A percentile compares a stretch with the other conserved stretches of the same genome.
Conservation (phyloP, 2,113 vertebrate genomes). For the Desmodus rotundus region DNA sequence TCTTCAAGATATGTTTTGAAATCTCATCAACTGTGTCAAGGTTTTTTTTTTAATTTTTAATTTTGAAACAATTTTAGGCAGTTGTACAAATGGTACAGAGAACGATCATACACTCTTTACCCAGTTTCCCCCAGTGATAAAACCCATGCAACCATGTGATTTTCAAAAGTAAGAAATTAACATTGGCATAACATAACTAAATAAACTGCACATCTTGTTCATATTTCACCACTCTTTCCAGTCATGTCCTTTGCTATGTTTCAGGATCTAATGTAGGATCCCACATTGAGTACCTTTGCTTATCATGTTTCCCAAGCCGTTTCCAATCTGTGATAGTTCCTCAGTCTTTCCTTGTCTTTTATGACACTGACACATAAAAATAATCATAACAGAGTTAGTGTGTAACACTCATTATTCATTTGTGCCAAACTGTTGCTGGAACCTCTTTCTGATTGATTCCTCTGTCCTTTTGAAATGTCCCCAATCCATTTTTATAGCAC, state of each 20-base stretch:
- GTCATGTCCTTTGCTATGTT: not conserved
- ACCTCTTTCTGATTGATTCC: not conserved
- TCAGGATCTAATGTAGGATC: not conserved
- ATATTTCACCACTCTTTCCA: not conserved
- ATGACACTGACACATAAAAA: not conserved
- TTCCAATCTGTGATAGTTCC: not conserved
- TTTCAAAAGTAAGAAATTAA: not conserved
- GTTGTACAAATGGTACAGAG: not conserved
- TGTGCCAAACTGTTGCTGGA: not conserved
- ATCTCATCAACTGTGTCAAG: not conserved
- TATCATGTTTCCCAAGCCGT: not conserved
- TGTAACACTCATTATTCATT: not conserved
- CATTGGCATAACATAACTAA: not conserved
- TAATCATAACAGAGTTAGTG: not conserved
- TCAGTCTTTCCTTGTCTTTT: not conserved
- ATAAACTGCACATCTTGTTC: not conserved
- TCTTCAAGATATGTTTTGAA: not conserved
- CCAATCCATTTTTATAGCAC: not conserved
- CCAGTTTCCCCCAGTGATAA: not conserved
- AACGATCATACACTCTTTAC: not conserved
- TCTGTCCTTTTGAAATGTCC: not conserved
- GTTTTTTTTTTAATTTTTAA: not conserved
- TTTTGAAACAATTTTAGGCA: not conserved
- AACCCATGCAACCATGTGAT: not conserved
- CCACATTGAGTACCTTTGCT: not conserved